Evolutionary conservation across 1,140 invertebrate genomes (phyloP), one percentile per base, ranked within the genome.

Genomic region (Drosophila yakuba): DNA sequence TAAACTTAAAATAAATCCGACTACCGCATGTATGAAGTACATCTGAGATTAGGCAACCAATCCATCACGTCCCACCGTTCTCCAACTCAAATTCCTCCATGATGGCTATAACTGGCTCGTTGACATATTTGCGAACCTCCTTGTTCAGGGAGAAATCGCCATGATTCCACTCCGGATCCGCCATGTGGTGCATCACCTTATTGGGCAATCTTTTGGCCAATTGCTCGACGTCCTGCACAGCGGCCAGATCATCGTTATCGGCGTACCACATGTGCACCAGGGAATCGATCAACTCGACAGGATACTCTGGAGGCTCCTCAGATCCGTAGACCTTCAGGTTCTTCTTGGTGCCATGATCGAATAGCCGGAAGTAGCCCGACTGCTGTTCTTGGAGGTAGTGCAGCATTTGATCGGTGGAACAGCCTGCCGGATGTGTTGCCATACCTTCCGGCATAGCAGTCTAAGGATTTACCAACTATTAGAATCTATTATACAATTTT

Each of bases 251-350:
- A 82, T 96, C 96, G 61, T 93, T 94, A n/a, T 93, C 74, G 3
- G 93, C 93, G 79, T 94, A 95, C 88, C 95, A 94, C 8, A 96
- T 67, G 44, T 94, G 93, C 2, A 94, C 91, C 10, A 95, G 94
- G 3, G 94, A 93, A 7, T 92, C 94, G 12, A 97, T 94, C 43
- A 94, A 93, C 7, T 93, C 91, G 20, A 95, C 74, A 41, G 94
- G 92, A 80, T 95, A 95, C 11, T 91, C 86, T 8, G 94, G 94
- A 8, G 95, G 94, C 4, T 59, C 86, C 0, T 76, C 32, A 14
- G 85, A 81, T 2, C 90, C 91, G 71, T 95, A 95, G 0, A 83
- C n/a, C 14, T 86, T 50, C 7, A 93, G 67, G 82, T 95, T 95
- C n/a, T 78, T 90, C 1, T 74, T 41, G 10, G 61, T 44, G 2